Evolutionary conservation across 2,888 invertebrate species (phyloP), one percentile per base, ranked within the genome.

Genomic region (Emesis russula): DNA sequence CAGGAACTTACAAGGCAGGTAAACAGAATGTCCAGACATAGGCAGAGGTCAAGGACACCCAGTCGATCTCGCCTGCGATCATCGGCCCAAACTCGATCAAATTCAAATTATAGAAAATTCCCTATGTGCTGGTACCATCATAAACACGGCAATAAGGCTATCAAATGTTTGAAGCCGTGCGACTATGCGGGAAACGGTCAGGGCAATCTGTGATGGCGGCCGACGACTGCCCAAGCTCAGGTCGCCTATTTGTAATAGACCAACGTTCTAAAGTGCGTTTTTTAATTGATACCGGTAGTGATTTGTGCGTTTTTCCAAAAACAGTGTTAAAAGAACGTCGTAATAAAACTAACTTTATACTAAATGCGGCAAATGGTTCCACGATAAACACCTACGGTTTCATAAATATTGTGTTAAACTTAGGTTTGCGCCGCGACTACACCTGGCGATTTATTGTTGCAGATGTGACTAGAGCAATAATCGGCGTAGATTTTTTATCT

Each of bases 371-470:
- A 36, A 92, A 94, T n/a, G 89, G 87, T 9, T 76, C 78, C 4
- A 11, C 13, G 3, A 94, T 93, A 13, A 78, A 81, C 1, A 93
- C 92, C 6, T 92, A 89, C 31, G 90, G 88, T 11, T 66, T 15
- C 2, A 44, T 78, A 87, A 2, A 89, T 88, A 38, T 74, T 13
- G 33, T 48, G 13, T 5, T 81, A 11, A 83, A 83, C 18, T 38
- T 94, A 1, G 91, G 92, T 0, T 78, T 93, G 18, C 92, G 93
- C n/a, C 89, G 92, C 1, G 81, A 81, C 9, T 93, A 92, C 58
- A 5, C 2, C 0, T 95, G 94, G 93, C 81, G 70, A 4, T 93
- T 93, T 71, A 68, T 93, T 0, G 74, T 94, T 0, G 94, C 93
- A 13, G 93, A 92, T 13, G 93, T 93, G 1, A 81, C 58, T 0